Base-by-base conservation (phyloP, 23 tunicate species). In the Ciona savignyi region DNA sequence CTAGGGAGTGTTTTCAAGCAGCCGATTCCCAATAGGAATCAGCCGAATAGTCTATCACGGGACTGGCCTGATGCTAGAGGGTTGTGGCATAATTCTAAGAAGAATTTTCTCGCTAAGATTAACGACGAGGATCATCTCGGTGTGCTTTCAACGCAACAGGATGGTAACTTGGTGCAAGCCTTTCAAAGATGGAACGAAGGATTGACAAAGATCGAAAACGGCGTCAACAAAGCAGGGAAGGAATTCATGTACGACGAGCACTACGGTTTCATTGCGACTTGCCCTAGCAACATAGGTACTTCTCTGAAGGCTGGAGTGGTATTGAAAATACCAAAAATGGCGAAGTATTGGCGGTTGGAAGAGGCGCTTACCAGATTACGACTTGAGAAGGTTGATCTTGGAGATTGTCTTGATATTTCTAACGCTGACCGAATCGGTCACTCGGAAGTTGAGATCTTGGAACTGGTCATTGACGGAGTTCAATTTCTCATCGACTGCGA, bases 21-120 rank as follows among this genome's bases (percentile, higher is more conserved):
- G n/a, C n/a, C n/a, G n/a, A n/a, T n/a, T n/a, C n/a, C n/a, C n/a
- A n/a, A n/a, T n/a, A n/a, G n/a, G n/a, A n/a, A n/a, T n/a, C n/a
- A n/a, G n/a, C n/a, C n/a, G n/a, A n/a, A n/a, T n/a, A n/a, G n/a
- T n/a, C n/a, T n/a, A n/a, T 15, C 80, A 32, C 79, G 96, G 6
- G 96, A 89, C 70, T 89, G 88, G 88, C 96, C 96, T 3, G 96
- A 89, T 67, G 84, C 70, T 0, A 61, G 96, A 27, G 89, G 96
- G 4, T 33, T 89, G 67, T 89, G 82, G 82, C 25, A 60, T 65
- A 89, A 67, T 76, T 89, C 83, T 67, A 78, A 83, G 23, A 76
- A 89, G 26, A 78, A 89, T n/a, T 83, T 89, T 66, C 31, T 84
- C 35, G 89, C 78, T 23, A 65, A 82, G 68, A 74, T 89, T 1